Percentiles rank a stretch among this genome's conserved stretches.
phyloP scores from a whole-genome alignment of 2,888 invertebrate genomes.

The Andrena bucephala region DNA sequence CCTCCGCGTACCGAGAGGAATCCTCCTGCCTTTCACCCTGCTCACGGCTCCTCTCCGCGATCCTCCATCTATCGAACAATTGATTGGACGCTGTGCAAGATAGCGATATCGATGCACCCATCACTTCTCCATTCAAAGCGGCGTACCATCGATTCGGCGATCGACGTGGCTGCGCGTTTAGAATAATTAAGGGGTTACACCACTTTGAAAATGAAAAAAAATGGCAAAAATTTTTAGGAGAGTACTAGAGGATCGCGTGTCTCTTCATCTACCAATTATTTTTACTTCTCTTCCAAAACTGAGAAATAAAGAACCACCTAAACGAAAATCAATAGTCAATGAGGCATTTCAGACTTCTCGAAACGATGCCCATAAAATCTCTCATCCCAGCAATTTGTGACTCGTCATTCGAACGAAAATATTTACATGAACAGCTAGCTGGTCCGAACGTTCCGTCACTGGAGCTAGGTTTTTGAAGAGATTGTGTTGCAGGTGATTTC shows the following conservation, averaged over 20 bases:
- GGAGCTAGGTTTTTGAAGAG: conserved; percentile 14
- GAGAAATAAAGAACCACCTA: no score
- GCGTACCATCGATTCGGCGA: not conserved
- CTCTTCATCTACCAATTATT: no score
- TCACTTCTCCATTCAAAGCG: conserved; percentile 6
- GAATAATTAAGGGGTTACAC: no score
- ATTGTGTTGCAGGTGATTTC: conserved; percentile 42
- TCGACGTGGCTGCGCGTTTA: no score
- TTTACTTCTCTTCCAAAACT: no score
- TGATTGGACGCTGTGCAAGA: conserved; percentile 29
- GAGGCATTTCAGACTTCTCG: no score
- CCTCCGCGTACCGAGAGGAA: conserved; percentile 64
- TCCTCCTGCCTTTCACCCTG: conserved; percentile 57
- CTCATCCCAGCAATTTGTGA: not conserved
- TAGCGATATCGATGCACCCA: conserved; percentile 27
- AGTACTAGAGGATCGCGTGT: no score
- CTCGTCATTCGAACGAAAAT: conserved; percentile 16
- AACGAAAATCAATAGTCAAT: no score
- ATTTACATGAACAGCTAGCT: conserved; percentile 26
- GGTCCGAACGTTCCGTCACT: conserved; percentile 19
- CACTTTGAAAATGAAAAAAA: no score
- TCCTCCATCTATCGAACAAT: conserved; percentile 27
- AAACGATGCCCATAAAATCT: no score
- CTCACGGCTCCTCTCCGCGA: conserved; percentile 15
- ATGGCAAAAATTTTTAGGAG: no score